Conservation (phyloP, 2,888 invertebrate species). For the Acanthacorydalis orientalis region DNA sequence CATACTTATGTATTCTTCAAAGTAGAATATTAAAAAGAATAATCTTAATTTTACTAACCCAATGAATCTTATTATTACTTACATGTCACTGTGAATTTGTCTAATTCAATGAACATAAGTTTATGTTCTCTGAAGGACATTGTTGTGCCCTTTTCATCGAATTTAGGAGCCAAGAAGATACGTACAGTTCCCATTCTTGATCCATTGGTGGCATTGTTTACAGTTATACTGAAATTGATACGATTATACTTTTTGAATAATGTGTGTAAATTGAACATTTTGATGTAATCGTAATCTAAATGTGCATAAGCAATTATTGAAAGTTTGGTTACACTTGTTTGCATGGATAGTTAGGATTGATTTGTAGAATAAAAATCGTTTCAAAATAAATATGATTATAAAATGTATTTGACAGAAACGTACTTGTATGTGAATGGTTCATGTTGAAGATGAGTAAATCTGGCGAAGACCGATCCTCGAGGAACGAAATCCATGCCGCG, state of each 20-base stretch:
- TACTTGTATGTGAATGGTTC: conserved; percentile 47
- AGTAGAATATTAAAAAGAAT: too few species aligned
- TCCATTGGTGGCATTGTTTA: conserved; percentile 34
- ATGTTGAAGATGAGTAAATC: conserved; percentile 66
- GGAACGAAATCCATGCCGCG: conserved; percentile 72
- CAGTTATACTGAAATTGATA: conserved; percentile 27
- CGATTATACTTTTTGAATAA: too few species aligned
- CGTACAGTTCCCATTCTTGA: conserved; percentile 43
- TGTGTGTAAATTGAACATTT: too few species aligned
- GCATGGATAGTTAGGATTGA: too few species aligned
- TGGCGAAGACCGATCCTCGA: conserved; percentile 51
- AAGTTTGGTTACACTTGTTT: too few species aligned
- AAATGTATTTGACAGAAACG: conserved; percentile 7
- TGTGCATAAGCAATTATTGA: too few species aligned
- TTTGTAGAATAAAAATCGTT: too few species aligned
- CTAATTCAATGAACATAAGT: conserved; percentile 50
- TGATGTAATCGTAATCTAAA: too few species aligned
- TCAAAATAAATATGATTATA: conserved; percentile 4
- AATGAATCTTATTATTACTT: conserved; percentile 22
- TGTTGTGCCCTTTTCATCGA: conserved; percentile 44
- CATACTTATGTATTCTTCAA: too few species aligned
- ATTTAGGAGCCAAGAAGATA: conserved; percentile 50
- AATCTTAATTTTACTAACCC: background rate
- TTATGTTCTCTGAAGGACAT: conserved; percentile 47
- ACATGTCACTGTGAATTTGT: conserved; percentile 48